Base-by-base conservation (phyloP, 2,797 vertebrate genomes). In the Cynopterus sphinx region DNA sequence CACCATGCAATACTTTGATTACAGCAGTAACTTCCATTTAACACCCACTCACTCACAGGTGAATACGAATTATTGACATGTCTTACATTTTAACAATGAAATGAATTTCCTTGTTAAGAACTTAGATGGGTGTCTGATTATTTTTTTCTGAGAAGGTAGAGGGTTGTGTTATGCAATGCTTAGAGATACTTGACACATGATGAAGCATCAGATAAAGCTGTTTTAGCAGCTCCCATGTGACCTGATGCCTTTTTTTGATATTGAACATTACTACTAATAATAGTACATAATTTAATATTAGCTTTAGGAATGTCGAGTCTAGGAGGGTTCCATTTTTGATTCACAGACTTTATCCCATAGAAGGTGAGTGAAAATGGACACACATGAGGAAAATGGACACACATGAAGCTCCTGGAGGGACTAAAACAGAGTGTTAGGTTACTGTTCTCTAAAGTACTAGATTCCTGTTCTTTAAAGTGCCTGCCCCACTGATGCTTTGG, bases 11-110 rank as follows among this genome's bases (percentile, higher is more conserved):
- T 46, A 36, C 67, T 53, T 17, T 53, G n/a, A 75, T 90, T 31
- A 55, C 2, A 53, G 22, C 51, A 61, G 43, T 68, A 51, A 92
- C 2, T 53, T 10, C n/a, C 86, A 39, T 87, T 87, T 41, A 88
- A 75, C 55, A 49, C 13, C 10, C 33, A 43, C 36, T 61, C 39
- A 61, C 61, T 94, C 78, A 83, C 53, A 65, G 3, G 79, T 79
- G 68, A 65, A 73, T 55, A 31, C 90, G 75, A 89, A 87, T 95
- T 91, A 67, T 39, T 81, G 57, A 75, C 17, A 82, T 74, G 49
- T 31, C 21, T 85, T 59, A 55, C 22, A 55, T 75, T 90, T 53
- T 79, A 71, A 65, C 26, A 79, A 24, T 68, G 55, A 73, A 7
- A 21, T 96, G 49, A 53, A 57, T 63, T 77, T 33, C n/a, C 71